Evolutionary conservation across 2,113 vertebrate species (phyloP), one percentile per base, ranked within the genome.

Genomic region (Zosterops lateralis): DNA sequence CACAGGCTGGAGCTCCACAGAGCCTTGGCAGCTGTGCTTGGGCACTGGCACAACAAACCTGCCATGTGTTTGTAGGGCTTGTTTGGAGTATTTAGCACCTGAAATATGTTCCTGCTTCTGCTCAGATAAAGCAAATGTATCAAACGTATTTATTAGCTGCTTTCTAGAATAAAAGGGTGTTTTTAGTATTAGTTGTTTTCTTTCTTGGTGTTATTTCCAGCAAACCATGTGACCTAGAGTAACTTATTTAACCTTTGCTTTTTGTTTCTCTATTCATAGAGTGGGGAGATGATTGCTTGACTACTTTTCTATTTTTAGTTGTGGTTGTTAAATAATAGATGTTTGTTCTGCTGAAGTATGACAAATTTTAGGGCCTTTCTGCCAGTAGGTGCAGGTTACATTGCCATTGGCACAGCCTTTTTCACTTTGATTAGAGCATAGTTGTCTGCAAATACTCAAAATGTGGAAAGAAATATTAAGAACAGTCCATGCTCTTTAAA

Each of bases 301-400:
- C 92, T 94, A 12, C 72, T 62, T 82, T 32, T 47, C 90, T 95
- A 70, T 93, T 94, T 82, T 96, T 95, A 90, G 85, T 28, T 82
- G 56, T 85, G 34, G 50, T 70, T 94, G 60, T 86, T 97, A 91
- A 95, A 93, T 93, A 93, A 87, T 91, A 89, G 72, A 94, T 96
- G 53, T 76, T 91, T 91, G 29, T 79, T 96, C 84, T 83, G 60
- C 78, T 91, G 89, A 92, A 87, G 68, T 87, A 68, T 64, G 89
- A 79, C 50, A 82, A 32, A 34, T 78, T 95, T 95, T 70, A 83
- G 87, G 80, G 34, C 67, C 29, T 47, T 60, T 53, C n/a, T 83
- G 74, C 78, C 38, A 15, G 65, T 51, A 73, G 58, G 24, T 85
- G 56, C 78, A 66, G 38, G 77, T 79, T 76, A 73, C 44, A 5